Base-by-base conservation (phyloP, 2,797 vertebrate genomes). In the Odontamblyopus lacepedii region DNA sequence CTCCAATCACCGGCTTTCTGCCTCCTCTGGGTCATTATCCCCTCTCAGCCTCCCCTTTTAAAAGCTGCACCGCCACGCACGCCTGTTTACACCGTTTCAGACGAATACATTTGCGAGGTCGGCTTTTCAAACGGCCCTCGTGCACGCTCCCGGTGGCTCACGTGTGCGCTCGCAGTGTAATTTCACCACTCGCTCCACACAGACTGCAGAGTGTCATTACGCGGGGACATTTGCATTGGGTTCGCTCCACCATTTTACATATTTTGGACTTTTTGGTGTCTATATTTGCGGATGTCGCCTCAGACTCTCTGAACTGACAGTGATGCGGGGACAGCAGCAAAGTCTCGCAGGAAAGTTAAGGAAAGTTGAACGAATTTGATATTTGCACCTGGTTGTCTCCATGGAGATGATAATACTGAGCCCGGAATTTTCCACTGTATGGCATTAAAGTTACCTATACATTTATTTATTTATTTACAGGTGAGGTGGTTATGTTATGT, bases 21-120 rank as follows among this genome's bases (percentile, higher is more conserved):
- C 84, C 76, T 88, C 93, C 92, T 93, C 90, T 92, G 86, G 80
- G 74, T 92, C 89, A 93, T 93, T 92, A 93, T 93, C 88, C 89
- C 50, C 79, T 87, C 89, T 91, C 88, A 88, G 88, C 86, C 85
- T 69, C 86, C 89, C 73, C 84, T 92, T 93, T 72, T 87, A 90
- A 91, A 92, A 91, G 85, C 44, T 48, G 44, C 88, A 83, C 81
- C 12, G 29, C 77, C 84, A 90, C 84, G 90, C 89, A 76, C 80
- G 19, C 70, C 78, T 90, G 84, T 92, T 94, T 92, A 89, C 90
- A 92, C 92, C 86, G 89, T 91, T 92, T 91, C 91, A 87, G 90
- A 74, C 67, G 86, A 92, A 92, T 89, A 90, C 82, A 92, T 92
- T 92, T 92, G 90, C 87, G 73, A 81, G 88, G 85, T 91, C 74